These are phyloP conservation scores for Emydoidea blandingii DNA, from an alignment of 2,797 vertebrate genomes.

Conservation along the genomic window DNA sequence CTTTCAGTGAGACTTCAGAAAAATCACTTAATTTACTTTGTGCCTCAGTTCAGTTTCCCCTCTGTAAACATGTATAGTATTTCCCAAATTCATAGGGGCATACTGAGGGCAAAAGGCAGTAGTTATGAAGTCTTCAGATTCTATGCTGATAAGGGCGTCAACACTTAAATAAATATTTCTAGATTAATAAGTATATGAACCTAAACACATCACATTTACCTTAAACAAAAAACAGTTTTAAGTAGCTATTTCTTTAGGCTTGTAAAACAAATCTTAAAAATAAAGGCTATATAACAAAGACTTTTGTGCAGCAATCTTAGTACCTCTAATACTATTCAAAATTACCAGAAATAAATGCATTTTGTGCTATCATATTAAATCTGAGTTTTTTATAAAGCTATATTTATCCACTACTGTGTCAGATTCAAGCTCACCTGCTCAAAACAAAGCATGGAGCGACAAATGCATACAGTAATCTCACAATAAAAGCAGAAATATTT, in stretches of 20 bases:
- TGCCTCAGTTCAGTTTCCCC: background rate
- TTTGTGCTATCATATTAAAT: background rate
- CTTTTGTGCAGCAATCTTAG: background rate
- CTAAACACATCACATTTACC: background rate
- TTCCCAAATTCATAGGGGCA: background rate
- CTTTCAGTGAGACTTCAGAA: background rate
- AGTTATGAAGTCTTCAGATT: background rate
- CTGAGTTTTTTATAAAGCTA: background rate
- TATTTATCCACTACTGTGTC: background rate
- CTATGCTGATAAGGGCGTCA: background rate
- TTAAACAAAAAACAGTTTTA: background rate
- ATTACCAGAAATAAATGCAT: background rate
- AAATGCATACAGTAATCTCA: background rate
- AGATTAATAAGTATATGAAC: background rate
- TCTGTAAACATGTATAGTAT: background rate
- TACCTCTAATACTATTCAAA: background rate
- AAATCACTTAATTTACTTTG: background rate
- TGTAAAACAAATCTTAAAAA: background rate
- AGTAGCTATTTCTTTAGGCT: background rate
- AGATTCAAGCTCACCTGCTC: slow-evolving; percentile 19
- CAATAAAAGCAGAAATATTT: background rate
- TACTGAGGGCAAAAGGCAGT: background rate
- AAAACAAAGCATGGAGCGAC: background rate
- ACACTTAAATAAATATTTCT: background rate
- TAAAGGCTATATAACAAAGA: background rate